Evolutionary conservation across 2,113 vertebrate species (phyloP).

Genomic region (Atlantisia rogersi): DNA sequence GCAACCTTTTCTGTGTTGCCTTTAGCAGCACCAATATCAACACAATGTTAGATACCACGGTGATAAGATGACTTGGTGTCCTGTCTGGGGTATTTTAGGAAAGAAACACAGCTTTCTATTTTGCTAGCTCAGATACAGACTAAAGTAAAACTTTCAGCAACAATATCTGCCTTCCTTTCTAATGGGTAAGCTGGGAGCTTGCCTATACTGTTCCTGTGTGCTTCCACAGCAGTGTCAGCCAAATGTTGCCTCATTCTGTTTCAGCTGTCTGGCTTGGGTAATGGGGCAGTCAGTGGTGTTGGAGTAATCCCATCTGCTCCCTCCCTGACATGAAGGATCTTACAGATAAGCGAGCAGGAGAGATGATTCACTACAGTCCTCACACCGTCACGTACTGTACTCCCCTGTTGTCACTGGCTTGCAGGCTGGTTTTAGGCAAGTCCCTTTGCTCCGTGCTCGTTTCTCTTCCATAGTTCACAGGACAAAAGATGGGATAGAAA

Average conservation of each 20-base stretch:
- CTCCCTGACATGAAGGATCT: background rate
- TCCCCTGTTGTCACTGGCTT: background rate
- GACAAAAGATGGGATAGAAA: background rate
- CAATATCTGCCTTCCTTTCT: background rate
- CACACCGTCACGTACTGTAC: background rate
- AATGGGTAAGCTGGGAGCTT: background rate
- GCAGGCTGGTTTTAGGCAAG: background rate
- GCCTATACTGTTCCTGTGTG: background rate
- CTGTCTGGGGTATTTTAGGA: background rate
- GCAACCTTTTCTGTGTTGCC: background rate
- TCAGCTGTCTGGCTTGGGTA: background rate
- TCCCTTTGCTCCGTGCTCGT: background rate
- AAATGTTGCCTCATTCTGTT: background rate
- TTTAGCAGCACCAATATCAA: slow-evolving; percentile 1
- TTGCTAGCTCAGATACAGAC: background rate
- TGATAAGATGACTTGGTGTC: background rate
- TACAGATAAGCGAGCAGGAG: background rate
- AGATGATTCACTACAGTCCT: background rate
- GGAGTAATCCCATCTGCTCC: background rate
- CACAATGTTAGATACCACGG: background rate
- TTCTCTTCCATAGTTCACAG: background rate
- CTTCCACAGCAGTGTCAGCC: background rate
- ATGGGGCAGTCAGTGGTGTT: background rate
- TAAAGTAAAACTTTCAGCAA: background rate
- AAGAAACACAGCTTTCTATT: background rate